Evolutionary conservation across 1,140 invertebrate genomes (phyloP), one percentile per base, ranked within the genome.

Genomic region (Zophobas atratus): DNA sequence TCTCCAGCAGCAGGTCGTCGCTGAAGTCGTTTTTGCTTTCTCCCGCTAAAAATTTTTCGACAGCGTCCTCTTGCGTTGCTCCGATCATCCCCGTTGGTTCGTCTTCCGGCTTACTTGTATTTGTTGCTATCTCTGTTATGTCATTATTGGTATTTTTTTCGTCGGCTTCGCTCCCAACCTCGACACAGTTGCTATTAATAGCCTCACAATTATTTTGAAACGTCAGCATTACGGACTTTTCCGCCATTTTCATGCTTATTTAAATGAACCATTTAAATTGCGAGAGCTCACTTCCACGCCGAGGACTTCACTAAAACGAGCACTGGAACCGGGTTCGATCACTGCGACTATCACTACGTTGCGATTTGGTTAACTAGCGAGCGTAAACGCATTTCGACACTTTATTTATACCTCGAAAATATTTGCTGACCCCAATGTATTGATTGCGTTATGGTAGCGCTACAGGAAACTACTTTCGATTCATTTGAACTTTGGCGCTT

Each of bases 1-100:
- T 77, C 1, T 35, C 71, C 35, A 77, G 38, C 6, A 81, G 56
- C 32, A 76, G 49, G 32, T 82, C 80, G 33, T 73, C 71, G 43
- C 41, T 56, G 32, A 72, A 60, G 6, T 77, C 78, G 55, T 75
- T 70, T 75, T 78, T 75, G 6, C 32, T 43, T 35, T 75, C 77
- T 81, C 80, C 81, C 81, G 80, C 81, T 76, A 81, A 81, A 79
- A 81, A 77, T 67, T 76, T 63, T 6, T 81, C 80, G 6, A 80
- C 78, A 77, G 80, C 78, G 76, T 79, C 81, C 80, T 80, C 80
- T 81, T 63, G 70, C 75, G 77, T 53, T 49, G 56, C 36, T 32
- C 41, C 34, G n/a, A 20, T 67, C 49, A 35, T n/a, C 74, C 55
- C 49, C 4, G 20, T 34, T 57, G 51, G 51, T 63, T 74, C 53